phyloP scores from a whole-genome alignment of 2,888 invertebrate genomes.

The Capitulum mitella region DNA sequence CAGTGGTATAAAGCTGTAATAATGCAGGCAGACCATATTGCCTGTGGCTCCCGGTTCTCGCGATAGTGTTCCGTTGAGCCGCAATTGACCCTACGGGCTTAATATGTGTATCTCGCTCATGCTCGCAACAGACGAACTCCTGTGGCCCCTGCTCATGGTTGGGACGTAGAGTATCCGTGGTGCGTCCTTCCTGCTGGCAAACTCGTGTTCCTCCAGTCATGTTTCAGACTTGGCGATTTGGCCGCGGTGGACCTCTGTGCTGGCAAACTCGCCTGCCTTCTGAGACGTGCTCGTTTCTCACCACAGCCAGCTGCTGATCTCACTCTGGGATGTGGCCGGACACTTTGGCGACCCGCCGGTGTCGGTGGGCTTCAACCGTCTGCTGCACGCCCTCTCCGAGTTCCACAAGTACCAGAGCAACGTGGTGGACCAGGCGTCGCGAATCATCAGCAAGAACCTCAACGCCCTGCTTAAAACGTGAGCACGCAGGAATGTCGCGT shows the following conservation, averaged over 20 bases:
- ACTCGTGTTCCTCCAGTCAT: not conserved
- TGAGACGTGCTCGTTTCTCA: not conserved
- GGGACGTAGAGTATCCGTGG: too few relatives aligned
- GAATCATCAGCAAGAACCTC: constrained; percentile 83
- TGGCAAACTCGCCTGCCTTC: too few relatives aligned
- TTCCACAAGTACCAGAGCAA: constrained; percentile 90
- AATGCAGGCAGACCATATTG: too few relatives aligned
- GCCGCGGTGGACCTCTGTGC: too few relatives aligned
- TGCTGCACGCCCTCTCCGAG: constrained; percentile 74
- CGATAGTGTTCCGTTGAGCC: not conserved
- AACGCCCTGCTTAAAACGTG: constrained; percentile 82
- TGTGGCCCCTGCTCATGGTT: too few relatives aligned
- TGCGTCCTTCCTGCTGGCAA: too few relatives aligned
- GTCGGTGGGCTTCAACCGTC: constrained; percentile 67
- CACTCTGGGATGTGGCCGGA: constrained; percentile 76
- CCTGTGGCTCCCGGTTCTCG: too few relatives aligned
- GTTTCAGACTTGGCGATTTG: too few relatives aligned
- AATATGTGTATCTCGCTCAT: too few relatives aligned
- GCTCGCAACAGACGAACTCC: too few relatives aligned
- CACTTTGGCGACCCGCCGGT: constrained; percentile 79
- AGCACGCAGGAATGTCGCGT: constrained; percentile 41
- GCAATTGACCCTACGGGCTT: too few relatives aligned
- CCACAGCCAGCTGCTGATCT: constrained; percentile 53
- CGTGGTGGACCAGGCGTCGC: constrained; percentile 81
- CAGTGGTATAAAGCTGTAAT: not conserved